phyloP scores from a whole-genome alignment of 2,888 invertebrate species.

The Acrobasis suavella region DNA sequence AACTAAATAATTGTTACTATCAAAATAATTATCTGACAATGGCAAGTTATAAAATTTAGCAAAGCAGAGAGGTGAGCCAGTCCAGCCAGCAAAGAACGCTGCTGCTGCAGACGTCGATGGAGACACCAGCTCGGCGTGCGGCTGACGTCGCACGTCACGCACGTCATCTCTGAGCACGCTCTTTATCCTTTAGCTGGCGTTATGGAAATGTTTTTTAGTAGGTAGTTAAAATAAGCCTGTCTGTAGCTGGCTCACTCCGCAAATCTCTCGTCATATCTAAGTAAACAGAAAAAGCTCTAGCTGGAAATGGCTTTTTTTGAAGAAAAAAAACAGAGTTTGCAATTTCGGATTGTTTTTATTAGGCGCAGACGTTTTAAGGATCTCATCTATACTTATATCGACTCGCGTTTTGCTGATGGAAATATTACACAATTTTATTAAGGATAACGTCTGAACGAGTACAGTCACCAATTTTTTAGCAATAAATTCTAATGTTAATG shows the following conservation, averaged over 20 bases:
- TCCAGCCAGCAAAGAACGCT: conserved; percentile 21
- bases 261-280: conserved; percentile 1
- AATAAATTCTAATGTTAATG: not conserved
- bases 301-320: too few species aligned
- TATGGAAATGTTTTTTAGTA: conserved; percentile 21
- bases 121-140: conserved; percentile 12
- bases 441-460: conserved; percentile 25
- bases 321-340: conserved; percentile 23
- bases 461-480: conserved; percentile 26
- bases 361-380: conserved; percentile 24
- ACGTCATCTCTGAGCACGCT: too few species aligned
- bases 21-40: not conserved
- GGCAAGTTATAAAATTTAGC: conserved; percentile 12
- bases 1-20: too few species aligned
- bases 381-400: conserved; percentile 20
- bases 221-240: conserved; percentile 19
- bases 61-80: conserved; percentile 1
- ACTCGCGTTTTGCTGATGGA: not conserved
- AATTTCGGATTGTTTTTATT: conserved; percentile 10
- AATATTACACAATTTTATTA: conserved; percentile 23
- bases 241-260: not conserved
- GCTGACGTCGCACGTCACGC: too few species aligned
- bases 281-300: conserved; percentile 12
- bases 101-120: conserved; percentile 16
- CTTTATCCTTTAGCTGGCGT: conserved; percentile 21